Percentiles rank a stretch among this genome's conserved stretches.
Evolutionary conservation across 2,797 vertebrate species (phyloP).

Genomic region (Prunella strophiata): DNA sequence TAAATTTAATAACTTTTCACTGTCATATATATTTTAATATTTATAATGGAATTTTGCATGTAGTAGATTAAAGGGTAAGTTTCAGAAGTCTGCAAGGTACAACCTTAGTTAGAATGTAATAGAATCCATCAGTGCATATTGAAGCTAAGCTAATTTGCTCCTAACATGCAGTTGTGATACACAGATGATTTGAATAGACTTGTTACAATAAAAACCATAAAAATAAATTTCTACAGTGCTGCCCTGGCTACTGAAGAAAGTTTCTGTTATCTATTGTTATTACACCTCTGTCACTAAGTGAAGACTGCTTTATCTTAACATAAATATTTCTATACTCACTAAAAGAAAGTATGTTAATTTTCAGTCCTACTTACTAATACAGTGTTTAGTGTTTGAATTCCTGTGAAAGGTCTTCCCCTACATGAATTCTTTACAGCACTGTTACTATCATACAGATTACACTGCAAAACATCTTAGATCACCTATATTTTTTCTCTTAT

Average conservation of each 20-base stretch:
- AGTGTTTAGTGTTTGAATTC: neutral
- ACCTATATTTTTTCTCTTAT: neutral
- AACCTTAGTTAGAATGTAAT: neutral
- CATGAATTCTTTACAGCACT: neutral
- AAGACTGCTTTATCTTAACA: neutral
- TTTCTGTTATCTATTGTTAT: neutral
- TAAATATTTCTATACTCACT: neutral
- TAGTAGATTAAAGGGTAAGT: neutral
- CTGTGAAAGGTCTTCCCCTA: neutral
- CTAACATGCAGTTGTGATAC: neutral
- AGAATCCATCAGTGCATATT: neutral
- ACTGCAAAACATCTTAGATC: neutral
- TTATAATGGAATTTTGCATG: neutral
- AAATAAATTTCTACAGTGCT: neutral
- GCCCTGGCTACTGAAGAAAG: neutral
- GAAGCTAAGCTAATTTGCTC: neutral
- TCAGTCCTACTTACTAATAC: neutral
- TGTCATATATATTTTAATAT: conserved; percentile 17
- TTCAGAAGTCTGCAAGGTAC: neutral
- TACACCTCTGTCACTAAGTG: neutral
- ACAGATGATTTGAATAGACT: neutral
- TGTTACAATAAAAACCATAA: neutral
- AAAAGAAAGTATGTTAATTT: neutral
- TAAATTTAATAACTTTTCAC: neutral
- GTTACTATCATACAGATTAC: neutral